Conservation (phyloP, 2,797 vertebrate species). For the Sebastes nivosus region DNA sequence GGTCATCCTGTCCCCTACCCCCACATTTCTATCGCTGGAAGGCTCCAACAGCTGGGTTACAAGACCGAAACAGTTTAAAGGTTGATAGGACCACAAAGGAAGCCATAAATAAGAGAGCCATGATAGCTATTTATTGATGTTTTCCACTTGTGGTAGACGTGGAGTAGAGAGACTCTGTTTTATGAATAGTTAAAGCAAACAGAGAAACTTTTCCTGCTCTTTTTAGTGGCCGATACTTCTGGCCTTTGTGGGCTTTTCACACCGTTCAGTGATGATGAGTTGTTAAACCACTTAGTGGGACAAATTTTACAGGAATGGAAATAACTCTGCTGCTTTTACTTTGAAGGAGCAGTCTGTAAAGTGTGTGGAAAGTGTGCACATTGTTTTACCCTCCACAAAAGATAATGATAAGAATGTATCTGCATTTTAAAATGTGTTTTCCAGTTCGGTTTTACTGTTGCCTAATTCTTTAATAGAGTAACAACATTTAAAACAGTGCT, state of each 20-base stretch:
- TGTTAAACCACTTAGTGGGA: constrained; percentile 72
- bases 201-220: constrained; percentile 53
- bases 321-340: constrained; percentile 20
- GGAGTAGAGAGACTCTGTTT: constrained; percentile 48
- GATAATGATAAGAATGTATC: constrained; percentile 1
- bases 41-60: constrained; percentile 73
- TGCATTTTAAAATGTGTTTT: neutral
- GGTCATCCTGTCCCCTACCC: constrained; percentile 74
- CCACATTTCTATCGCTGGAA: constrained; percentile 51
- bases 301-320: constrained; percentile 48
- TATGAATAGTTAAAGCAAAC: constrained; percentile 72
- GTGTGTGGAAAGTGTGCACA: neutral
- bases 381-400: neutral
- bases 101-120: constrained; percentile 85
- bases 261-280: constrained; percentile 75
- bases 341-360: constrained; percentile 38
- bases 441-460: neutral
- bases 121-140: constrained; percentile 83
- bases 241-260: constrained; percentile 76
- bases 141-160: constrained; percentile 62
- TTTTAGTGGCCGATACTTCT: constrained; percentile 62
- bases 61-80: constrained; percentile 80
- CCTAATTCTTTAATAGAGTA: neutral
- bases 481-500: neutral
- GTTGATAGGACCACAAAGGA: constrained; percentile 83